Evolutionary conservation across 2,113 vertebrate species (phyloP).

Genomic region (Candoia aspera): DNA sequence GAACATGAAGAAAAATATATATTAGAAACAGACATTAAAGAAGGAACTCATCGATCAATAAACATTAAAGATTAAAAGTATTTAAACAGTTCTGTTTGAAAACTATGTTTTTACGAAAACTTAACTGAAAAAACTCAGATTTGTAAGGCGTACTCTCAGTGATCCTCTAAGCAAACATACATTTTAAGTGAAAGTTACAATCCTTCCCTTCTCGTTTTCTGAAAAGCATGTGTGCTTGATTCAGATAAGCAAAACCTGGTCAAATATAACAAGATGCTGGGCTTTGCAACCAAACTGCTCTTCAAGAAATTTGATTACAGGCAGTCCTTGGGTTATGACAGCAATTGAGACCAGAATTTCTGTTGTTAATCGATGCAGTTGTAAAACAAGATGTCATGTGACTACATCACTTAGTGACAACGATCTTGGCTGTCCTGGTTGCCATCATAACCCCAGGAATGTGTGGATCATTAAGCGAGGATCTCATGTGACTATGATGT

Average conservation of each 20-base stretch:
- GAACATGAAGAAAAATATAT: slow-evolving; percentile 46
- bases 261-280: neutral
- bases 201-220: neutral
- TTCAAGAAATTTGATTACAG: neutral
- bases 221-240: neutral
- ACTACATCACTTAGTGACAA: no score
- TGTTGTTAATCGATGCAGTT: no score
- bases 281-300: slow-evolving; percentile 2
- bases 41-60: slow-evolving; percentile 55
- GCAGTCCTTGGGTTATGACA: no score
- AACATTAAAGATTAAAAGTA: slow-evolving; percentile 61
- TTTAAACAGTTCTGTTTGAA: slow-evolving; percentile 48
- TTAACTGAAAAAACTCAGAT: neutral
- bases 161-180: neutral
- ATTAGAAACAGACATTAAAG: slow-evolving; percentile 54
- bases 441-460: no score
- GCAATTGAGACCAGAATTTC: no score
- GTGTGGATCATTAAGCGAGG: no score
- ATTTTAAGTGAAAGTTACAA: fast-evolving
- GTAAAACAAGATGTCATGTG: no score
- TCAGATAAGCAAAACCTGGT: neutral
- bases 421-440: no score
- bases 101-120: neutral
- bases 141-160: neutral
- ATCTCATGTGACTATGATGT: no score